Base-by-base conservation (phyloP, 2,888 invertebrate species). In the Caenorhabditis wallacei region DNA sequence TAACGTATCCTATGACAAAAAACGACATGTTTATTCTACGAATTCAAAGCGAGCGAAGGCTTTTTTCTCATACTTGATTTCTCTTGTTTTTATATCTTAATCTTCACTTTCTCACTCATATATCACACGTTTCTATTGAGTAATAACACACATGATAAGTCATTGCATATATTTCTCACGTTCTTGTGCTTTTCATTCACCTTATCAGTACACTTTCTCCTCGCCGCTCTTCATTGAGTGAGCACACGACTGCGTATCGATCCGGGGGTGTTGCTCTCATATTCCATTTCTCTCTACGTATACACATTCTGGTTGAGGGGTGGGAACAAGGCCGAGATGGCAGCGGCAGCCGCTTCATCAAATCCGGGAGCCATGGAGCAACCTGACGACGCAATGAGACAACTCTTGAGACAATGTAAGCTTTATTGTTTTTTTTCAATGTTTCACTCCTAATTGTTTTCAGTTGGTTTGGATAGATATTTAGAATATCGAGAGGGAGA, bases 241-340 rank as follows among this genome's bases (percentile, higher is more conserved):
- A 64, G 51, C 64, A 66, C 64, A 66, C 64, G 20, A 35, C 20
- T 30, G 3, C 51, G 51, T 66, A 66, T 66, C 64, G 64, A 66
- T 66, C 64, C 64, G 51, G n/a, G 18, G n/a, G n/a, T n/a, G 51
- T 66, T 51, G 26, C 35, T 66, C 51, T 66, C 64, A 16, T 51
- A 35, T 35, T 66, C 64, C 18, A 18, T 51, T 66, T 18, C 48
- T 59, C 37, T 35, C 51, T 20, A 8, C 8, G 13, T 30, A 35
- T 30, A 51, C 20, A 22, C 48, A 7, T 48, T 66, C 30, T 8
- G 46, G 22, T 48, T 66, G 13, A 16, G 51, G 64, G 48, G 43
- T 8, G 22, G 51, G 51, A 66, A 66, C 48, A 66, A 51, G 35
- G 51, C 64, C 51, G 35, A 2, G 7, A 66, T 66, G 64, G 64